Percentiles rank a stretch among this genome's conserved stretches.
Conservation (phyloP, 2,888 invertebrate species). For the Andrena hattorfiana region DNA sequence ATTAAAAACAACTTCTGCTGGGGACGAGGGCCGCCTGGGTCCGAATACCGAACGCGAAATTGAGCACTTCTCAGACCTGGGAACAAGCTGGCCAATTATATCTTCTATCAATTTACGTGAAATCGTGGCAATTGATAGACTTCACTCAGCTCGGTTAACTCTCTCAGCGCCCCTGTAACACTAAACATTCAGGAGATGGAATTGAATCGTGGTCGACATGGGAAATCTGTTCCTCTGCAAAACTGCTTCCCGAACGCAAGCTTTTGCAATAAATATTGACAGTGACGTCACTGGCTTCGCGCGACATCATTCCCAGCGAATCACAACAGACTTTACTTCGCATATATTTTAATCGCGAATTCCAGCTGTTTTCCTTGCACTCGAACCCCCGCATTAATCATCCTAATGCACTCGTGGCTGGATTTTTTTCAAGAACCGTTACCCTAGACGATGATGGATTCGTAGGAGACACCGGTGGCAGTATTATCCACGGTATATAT, state of each 20-base stretch:
- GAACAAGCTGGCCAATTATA: neutral
- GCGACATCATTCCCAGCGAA: too few species aligned
- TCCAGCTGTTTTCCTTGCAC: conserved; percentile 4
- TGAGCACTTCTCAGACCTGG: neutral
- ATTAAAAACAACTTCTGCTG: conserved; percentile 64
- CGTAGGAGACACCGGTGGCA: conserved; percentile 23
- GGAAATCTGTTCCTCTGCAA: too few species aligned
- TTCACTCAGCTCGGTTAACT: neutral
- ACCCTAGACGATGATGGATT: conserved; percentile 19
- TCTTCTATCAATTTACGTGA: neutral
- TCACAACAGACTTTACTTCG: too few species aligned
- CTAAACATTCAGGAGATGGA: neutral
- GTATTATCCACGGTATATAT: conserved; percentile 34
- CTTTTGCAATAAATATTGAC: too few species aligned
- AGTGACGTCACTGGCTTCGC: too few species aligned
- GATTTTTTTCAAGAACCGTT: neutral
- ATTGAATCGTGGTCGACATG: too few species aligned
- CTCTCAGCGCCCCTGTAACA: neutral
- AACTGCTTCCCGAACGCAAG: too few species aligned
- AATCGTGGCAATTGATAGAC: neutral
- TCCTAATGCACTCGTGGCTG: conserved; percentile 19
- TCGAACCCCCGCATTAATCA: conserved; percentile 9
- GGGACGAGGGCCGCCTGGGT: conserved; percentile 19
- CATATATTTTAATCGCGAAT: neutral
- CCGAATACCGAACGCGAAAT: conserved; percentile 2